Evolutionary conservation across 2,888 invertebrate species (phyloP).

Genomic region (Ophraella communa): DNA sequence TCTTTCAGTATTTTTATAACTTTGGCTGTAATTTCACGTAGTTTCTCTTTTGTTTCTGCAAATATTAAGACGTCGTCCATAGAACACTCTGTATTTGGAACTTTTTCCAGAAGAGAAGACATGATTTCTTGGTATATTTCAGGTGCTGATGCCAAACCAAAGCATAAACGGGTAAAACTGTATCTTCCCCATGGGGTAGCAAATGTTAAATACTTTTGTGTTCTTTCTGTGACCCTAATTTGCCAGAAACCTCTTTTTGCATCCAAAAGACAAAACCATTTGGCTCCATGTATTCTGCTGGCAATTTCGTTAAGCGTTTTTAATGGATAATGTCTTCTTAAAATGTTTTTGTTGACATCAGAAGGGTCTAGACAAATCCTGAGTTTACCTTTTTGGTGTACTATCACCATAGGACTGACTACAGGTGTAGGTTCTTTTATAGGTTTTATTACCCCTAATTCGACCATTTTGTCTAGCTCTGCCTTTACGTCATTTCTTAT

Average conservation of each 20-base stretch:
- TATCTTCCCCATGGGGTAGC: too few species aligned
- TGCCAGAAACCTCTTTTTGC: conserved; percentile 21
- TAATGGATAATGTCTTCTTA: conserved; percentile 13
- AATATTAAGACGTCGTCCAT: too few species aligned
- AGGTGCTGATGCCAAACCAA: conserved; percentile 1
- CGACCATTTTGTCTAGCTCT: too few species aligned
- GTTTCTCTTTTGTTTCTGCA: not conserved
- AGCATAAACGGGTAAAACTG: too few species aligned
- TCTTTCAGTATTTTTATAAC: not conserved
- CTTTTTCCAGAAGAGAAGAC: not conserved
- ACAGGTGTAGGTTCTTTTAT: too few species aligned
- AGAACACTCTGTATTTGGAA: too few species aligned
- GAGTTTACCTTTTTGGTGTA: too few species aligned
- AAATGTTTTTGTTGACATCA: conserved; percentile 16
- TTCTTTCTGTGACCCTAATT: conserved; percentile 4
- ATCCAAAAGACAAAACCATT: conserved; percentile 14
- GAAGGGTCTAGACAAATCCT: too few species aligned
- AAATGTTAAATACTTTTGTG: conserved; percentile 16
- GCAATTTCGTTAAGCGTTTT: conserved; percentile 15
- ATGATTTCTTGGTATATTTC: conserved; percentile 10
- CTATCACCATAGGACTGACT: too few species aligned
- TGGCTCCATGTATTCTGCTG: too few species aligned
- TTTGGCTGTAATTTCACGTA: not conserved
- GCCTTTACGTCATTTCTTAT: too few species aligned
- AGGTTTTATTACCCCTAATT: not conserved